A percentile compares a stretch with the other conserved stretches of the same genome.
Evolutionary conservation across 2,797 vertebrate genomes (phyloP).

Genomic region (Sebastes elongatus): DNA sequence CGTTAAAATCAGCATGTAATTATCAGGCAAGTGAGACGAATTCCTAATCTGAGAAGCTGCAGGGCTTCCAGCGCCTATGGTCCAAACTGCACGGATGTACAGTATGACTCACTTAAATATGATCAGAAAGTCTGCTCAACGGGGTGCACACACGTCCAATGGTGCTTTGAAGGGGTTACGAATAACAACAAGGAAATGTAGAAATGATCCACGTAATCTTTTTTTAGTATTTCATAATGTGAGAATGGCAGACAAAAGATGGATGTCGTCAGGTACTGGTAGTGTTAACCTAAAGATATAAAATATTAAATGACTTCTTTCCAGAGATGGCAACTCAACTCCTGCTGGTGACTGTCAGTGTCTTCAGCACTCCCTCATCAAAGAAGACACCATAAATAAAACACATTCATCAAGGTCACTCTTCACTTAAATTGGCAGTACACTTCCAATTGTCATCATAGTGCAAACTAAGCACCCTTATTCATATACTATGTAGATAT

Average conservation of each 20-base stretch:
- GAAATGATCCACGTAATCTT: background rate
- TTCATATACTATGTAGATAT: background rate
- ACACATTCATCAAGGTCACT: background rate
- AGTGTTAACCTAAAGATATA: background rate
- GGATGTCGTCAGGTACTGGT: background rate
- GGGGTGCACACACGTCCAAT: background rate
- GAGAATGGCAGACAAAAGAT: background rate
- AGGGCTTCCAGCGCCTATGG: conserved; percentile 49
- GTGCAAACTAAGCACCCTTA: background rate
- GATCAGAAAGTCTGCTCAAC: conserved; percentile 4
- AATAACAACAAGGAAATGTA: background rate
- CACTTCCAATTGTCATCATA: background rate
- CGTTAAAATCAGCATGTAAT: conserved; percentile 69
- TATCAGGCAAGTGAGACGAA: conserved; percentile 63
- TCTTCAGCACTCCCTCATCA: background rate
- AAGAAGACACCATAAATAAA: conserved; percentile 3
- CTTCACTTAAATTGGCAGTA: background rate
- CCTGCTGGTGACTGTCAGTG: background rate
- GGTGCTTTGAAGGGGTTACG: background rate
- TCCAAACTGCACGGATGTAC: conserved; percentile 27
- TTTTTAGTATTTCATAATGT: background rate
- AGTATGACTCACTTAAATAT: conserved; percentile 26
- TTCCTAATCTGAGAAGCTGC: conserved; percentile 51
- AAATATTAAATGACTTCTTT: background rate
- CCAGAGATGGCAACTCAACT: background rate